Percentiles rank a stretch among this genome's conserved stretches.
Evolutionary conservation across 2,797 vertebrate genomes (phyloP).

Genomic region (Microhierax caerulescens): DNA sequence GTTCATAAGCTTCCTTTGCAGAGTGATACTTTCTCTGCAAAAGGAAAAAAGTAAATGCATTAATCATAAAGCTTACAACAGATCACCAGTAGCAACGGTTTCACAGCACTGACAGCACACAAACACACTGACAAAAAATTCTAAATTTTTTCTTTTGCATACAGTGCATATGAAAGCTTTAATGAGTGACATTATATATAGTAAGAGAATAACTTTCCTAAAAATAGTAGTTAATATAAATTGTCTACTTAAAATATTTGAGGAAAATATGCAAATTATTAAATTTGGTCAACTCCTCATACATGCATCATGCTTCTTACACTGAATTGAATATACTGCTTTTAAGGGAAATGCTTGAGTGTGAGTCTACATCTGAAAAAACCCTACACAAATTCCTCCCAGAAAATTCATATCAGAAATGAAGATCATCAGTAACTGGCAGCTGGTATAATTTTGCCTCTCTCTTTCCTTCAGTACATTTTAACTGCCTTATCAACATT

Average conservation of each 20-base stretch:
- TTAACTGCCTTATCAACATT: neutral
- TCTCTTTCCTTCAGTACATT: neutral
- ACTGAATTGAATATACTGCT: neutral
- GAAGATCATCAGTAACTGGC: neutral
- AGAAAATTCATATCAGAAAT: neutral
- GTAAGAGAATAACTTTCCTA: neutral
- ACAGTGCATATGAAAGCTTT: constrained; percentile 66
- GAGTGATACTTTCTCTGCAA: constrained; percentile 95
- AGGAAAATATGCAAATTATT: neutral
- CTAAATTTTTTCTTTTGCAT: constrained; percentile 9
- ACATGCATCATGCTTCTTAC: neutral
- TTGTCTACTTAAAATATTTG: neutral
- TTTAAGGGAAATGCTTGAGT: neutral
- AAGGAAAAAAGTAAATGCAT: constrained; percentile 56
- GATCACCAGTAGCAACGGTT: constrained; percentile 50
- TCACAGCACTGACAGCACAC: constrained; percentile 68
- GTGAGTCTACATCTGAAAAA: neutral
- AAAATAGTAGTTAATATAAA: neutral
- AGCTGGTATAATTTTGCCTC: neutral
- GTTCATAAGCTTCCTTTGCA: constrained; percentile 97
- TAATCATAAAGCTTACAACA: constrained; percentile 55
- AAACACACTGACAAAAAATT: constrained; percentile 38
- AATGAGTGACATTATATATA: neutral
- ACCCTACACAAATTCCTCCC: neutral
- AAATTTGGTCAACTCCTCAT: neutral